Conservation (phyloP, 2,888 invertebrate species). For the Dermolepida albohirtum region DNA sequence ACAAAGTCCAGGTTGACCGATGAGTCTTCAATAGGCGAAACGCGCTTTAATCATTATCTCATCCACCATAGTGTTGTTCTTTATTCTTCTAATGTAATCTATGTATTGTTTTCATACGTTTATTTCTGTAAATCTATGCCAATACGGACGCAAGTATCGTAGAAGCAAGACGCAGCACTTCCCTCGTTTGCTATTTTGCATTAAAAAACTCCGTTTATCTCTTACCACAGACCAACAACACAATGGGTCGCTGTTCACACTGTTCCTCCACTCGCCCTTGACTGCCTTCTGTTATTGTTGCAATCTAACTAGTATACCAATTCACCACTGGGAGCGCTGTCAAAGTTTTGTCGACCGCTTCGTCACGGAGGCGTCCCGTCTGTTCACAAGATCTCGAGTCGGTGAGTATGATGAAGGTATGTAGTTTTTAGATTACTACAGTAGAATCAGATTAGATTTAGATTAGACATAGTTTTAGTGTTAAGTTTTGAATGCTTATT, state of each 20-base stretch:
- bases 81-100: too few relatives aligned
- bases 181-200: too few relatives aligned
- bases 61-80: too few relatives aligned
- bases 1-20: too few relatives aligned
- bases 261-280: slow-evolving; percentile 95
- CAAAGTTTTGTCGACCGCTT: slow-evolving; percentile 90
- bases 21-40: too few relatives aligned
- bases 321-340: slow-evolving; percentile 91
- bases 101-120: too few relatives aligned
- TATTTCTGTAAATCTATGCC: too few relatives aligned
- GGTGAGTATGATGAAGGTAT: slow-evolving; percentile 71
- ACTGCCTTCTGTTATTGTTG: slow-evolving; percentile 93
- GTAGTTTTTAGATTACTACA: slow-evolving; percentile 47
- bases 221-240: slow-evolving; percentile 76
- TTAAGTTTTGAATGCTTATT: background rate
- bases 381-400: slow-evolving; percentile 84
- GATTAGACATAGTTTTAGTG: background rate
- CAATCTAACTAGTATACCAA: slow-evolving; percentile 85
- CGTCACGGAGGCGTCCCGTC: slow-evolving; percentile 86
- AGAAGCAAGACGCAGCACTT: too few relatives aligned
- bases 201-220: too few relatives aligned
- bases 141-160: too few relatives aligned
- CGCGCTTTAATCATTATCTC: too few relatives aligned
- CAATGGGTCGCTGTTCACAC: slow-evolving; percentile 93
- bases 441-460: slow-evolving; percentile 22